Evolutionary conservation across 1,140 invertebrate species (phyloP).

Genomic region (Bradynema listronoti): DNA sequence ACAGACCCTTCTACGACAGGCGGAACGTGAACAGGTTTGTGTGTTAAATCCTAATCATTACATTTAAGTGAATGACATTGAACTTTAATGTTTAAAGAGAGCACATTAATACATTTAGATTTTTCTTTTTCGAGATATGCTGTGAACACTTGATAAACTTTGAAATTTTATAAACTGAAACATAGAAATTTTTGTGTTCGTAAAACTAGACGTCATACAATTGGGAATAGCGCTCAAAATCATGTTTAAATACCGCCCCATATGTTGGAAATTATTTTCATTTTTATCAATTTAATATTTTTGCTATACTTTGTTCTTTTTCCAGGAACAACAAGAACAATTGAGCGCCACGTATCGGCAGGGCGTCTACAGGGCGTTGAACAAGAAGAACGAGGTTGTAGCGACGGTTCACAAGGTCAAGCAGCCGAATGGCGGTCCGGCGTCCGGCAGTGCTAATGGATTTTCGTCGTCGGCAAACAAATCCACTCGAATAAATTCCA

Average conservation of each 20-base stretch:
- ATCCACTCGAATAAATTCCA: too few species aligned
- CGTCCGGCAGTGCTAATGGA: too few species aligned
- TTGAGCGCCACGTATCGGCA: background rate
- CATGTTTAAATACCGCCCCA: background rate
- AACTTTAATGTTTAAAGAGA: too few species aligned
- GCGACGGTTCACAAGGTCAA: too few species aligned
- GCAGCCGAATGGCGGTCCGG: too few species aligned
- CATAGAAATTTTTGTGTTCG: conserved; percentile 19
- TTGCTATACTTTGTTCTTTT: background rate
- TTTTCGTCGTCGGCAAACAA: too few species aligned
- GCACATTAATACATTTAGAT: too few species aligned
- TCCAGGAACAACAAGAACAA: conserved; percentile 10
- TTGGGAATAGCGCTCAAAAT: background rate
- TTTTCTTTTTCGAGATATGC: too few species aligned
- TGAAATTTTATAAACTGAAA: too few species aligned
- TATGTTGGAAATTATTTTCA: background rate
- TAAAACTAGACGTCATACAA: background rate
- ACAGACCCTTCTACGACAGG: conserved; percentile 17
- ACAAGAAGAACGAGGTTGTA: too few species aligned
- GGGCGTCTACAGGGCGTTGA: conserved; percentile 9
- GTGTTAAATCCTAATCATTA: conserved; percentile 12
- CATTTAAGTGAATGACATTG: background rate
- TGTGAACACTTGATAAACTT: too few species aligned
- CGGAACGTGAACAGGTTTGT: conserved; percentile 26
- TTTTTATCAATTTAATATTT: background rate